Percentiles rank a stretch among this genome's conserved stretches.
Conservation (phyloP, 2,888 invertebrate species). For the Ceratothoa steindachneri region DNA sequence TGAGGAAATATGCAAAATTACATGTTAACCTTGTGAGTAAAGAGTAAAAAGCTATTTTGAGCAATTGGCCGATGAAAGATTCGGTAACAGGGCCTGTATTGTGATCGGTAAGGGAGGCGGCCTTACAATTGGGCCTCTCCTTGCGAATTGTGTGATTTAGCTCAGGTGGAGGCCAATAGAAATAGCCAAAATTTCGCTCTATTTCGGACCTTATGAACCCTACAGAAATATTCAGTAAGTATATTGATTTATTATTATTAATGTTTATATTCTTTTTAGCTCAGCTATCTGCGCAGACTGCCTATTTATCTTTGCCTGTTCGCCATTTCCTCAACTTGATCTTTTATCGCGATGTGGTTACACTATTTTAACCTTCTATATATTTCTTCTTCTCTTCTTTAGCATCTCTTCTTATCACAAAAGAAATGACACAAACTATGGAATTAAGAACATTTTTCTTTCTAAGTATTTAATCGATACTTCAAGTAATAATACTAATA, state of each 20-base stretch:
- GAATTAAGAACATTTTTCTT: too few species aligned
- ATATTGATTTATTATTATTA: neutral
- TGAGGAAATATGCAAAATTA: slow-evolving; percentile 10
- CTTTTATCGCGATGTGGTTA: too few species aligned
- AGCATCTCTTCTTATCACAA: too few species aligned
- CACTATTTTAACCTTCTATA: too few species aligned
- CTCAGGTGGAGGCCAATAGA: slow-evolving; percentile 14
- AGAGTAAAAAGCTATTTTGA: slow-evolving; percentile 1
- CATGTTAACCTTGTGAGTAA: slow-evolving; percentile 9
- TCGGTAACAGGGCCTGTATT: slow-evolving; percentile 5
- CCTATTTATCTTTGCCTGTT: too few species aligned
- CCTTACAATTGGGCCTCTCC: neutral
- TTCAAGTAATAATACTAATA: too few species aligned
- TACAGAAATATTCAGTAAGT: slow-evolving; percentile 46
- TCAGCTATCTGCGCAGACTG: too few species aligned
- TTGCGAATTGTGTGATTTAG: slow-evolving; percentile 2
- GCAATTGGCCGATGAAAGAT: slow-evolving; percentile 2
- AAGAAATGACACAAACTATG: too few species aligned
- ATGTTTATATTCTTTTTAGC: too few species aligned
- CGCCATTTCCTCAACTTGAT: too few species aligned
- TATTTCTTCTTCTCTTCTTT: too few species aligned
- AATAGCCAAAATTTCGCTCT: slow-evolving; percentile 25
- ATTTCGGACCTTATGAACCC: slow-evolving; percentile 42
- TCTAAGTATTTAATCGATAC: too few species aligned
- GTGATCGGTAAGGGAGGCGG: slow-evolving; percentile 8